Base-by-base conservation (phyloP, 2,113 vertebrate genomes). In the Coturnix japonica region DNA sequence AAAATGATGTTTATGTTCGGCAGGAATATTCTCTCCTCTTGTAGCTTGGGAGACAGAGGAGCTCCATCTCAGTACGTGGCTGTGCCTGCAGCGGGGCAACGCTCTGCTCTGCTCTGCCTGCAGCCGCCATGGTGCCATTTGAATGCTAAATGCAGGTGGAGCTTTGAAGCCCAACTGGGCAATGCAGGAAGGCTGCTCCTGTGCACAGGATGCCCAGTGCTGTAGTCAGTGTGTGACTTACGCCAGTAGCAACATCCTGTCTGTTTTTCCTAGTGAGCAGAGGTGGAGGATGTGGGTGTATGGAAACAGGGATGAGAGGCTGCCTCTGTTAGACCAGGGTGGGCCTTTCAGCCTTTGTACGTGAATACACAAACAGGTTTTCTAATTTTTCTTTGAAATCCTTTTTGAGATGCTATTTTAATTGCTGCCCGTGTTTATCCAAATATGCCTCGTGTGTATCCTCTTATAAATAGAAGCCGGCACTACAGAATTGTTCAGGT, bases 401-500 rank as follows among this genome's bases (percentile, higher is more conserved):
- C 46, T 79, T 89, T 85, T 57, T 51, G 90, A 65, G 65, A 84
- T 91, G 78, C 75, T 87, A 7, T 54, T 87, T 72, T 73, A 89
- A 72, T 80, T 87, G 44, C 67, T 43, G 12, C 22, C 46, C 43
- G 8, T 64, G 53, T 92, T 89, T 90, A 74, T 90, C n/a, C 39
- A 85, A 81, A 53, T 54, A 63, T 95, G 79, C 71, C 37, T 80
- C 46, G 69, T 3, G 6, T 88, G 35, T 71, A 67, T 72, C 54
- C n/a, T 90, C 79, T 80, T 85, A 94, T 91, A 94, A 84, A 92
- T 51, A 91, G 87, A 66, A 91, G 43, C 35, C 44, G 49, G 57
- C 70, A 53, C 49, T 67, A 31, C 44, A 71, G 57, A 81, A 91
- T 66, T 83, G 46, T 79, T 85, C 39, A 56, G 64, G 65, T 1